Percentiles rank a stretch among this genome's conserved stretches.
Conservation (phyloP, 2,797 vertebrate genomes). For the Chrysolophus pictus region DNA sequence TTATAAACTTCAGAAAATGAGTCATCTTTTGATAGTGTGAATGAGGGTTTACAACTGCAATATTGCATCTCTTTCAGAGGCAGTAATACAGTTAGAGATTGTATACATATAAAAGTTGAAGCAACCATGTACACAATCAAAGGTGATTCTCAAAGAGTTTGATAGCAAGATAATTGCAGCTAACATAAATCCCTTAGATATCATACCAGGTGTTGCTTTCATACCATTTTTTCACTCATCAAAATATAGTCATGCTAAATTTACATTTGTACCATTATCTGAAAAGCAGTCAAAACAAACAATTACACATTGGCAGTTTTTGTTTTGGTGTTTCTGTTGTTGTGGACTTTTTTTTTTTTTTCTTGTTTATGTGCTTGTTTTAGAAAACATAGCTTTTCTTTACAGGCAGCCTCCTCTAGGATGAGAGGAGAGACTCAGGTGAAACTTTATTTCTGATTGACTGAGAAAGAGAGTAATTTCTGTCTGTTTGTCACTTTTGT, state of each 20-base stretch:
- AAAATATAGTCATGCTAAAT: neutral
- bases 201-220: constrained; percentile 6
- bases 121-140: neutral
- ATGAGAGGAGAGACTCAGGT: neutral
- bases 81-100: neutral
- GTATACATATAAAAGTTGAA: neutral
- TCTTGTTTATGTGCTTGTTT: neutral
- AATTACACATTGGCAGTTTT: neutral
- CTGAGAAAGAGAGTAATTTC: neutral
- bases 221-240: neutral
- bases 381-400: constrained; percentile 14
- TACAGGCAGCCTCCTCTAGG: neutral
- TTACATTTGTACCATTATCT: constrained; percentile 16
- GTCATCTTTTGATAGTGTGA: constrained; percentile 6
- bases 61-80: neutral
- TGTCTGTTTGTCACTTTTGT: neutral
- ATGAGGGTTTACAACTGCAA: constrained; percentile 15
- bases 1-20: constrained; percentile 34
- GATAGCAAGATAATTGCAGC: neutral
- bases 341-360: neutral
- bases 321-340: neutral
- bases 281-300: constrained; percentile 46
- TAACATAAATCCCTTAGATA: neutral
- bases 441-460: neutral
- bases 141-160: constrained; percentile 9